A percentile compares a stretch with the other conserved stretches of the same genome.
These are phyloP conservation scores for Esox masquinongy DNA, from an alignment of 2,797 vertebrate genomes.

Conservation along the genomic window DNA sequence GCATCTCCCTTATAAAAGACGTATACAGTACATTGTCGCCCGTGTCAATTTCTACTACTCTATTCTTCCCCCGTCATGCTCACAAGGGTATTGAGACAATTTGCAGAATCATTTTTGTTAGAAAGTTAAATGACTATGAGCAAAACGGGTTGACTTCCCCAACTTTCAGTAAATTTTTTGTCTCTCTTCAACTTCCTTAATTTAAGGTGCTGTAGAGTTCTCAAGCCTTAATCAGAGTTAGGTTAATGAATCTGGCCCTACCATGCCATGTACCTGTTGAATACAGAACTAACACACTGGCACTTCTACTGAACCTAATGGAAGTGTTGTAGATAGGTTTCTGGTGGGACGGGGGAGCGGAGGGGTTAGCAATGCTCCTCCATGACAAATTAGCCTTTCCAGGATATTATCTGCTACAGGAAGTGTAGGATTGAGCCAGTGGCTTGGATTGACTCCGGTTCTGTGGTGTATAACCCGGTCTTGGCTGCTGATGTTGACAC, in stretches of 20 bases:
- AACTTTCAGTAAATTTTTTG: no score
- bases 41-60: no score
- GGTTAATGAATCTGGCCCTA: background rate
- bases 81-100: no score
- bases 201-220: background rate
- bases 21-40: no score
- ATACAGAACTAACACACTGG: background rate
- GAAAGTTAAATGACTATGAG: no score
- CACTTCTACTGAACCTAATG: background rate
- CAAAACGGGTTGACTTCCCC: no score
- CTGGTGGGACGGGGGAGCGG: background rate
- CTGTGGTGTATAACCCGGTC: background rate
- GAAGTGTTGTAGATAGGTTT: background rate
- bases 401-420: background rate
- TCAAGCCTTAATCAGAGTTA: background rate
- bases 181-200: no score
- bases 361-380: background rate
- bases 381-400: background rate
- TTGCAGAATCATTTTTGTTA: no score
- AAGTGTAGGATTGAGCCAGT: slow-evolving; percentile 1
- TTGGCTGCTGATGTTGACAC: slow-evolving; percentile 2
- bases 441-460: slow-evolving; percentile 6
- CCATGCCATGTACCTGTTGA: background rate
- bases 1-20: no score
- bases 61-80: no score